Base-by-base conservation (phyloP, 2,113 vertebrate species). In the Cricetomys ansorgei region DNA sequence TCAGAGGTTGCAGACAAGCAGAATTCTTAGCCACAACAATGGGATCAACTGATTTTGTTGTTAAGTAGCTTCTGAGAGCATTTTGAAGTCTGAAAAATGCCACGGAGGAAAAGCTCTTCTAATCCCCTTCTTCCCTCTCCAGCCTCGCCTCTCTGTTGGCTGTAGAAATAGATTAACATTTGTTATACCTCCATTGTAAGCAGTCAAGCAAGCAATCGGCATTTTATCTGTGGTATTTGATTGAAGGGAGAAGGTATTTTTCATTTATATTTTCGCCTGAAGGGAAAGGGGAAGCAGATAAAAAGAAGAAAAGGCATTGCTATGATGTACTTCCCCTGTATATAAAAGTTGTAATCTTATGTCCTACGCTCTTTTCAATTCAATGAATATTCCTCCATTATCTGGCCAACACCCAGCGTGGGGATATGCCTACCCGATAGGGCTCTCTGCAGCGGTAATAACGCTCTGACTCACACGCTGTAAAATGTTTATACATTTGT, bases 221-320 rank as follows among this genome's bases (percentile, higher is more conserved):
- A 93, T 95, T 98, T 97, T 97, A 98, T 98, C 96, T 97, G 96
- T 87, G 95, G 95, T 94, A 92, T 97, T 97, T 97, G 97, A 98
- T 95, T 92, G 96, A 97, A 97, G 96, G 95, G 94, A 92, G 96
- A 86, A 96, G 88, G 92, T 96, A 97, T 97, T 98, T 98, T 98
- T 98, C 97, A 97, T 98, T 97, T 98, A 94, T 97, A 91, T 92
- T 97, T 98, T 97, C 97, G 97, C 98, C 95, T 92, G 95, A 96
- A 97, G 97, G 97, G 85, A 98, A 96, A 94, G 79, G 48, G 55
- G 94, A 97, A 97, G 94, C 83, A 97, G 96, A 98, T 97, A 96
- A 97, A 97, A 92, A 92, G 97, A 96, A 97, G 95, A 96, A 96
- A 94, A 96, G 92, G 92, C 84, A 69, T 59, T 77, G 88, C 97